A percentile compares a stretch with the other conserved stretches of the same genome.
phyloP scores from a whole-genome alignment of 23 tunicate genomes.

The Botrylloides violaceus region DNA sequence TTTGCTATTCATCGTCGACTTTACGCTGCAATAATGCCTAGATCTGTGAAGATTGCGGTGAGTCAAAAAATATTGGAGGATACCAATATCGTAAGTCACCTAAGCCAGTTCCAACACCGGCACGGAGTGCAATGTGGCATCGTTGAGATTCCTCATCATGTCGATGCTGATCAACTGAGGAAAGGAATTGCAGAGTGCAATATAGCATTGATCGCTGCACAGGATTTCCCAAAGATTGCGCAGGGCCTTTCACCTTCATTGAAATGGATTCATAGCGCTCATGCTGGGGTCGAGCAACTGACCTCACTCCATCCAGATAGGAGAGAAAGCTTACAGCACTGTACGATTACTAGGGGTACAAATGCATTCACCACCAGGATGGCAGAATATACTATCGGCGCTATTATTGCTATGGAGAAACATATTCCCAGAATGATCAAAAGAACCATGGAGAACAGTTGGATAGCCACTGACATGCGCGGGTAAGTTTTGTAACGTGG shows the following conservation, averaged over 20 bases:
- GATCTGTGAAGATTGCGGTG: neutral
- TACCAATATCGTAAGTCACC: neutral
- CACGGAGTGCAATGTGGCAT: neutral
- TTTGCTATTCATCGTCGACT: too few relatives aligned
- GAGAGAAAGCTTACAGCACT: neutral
- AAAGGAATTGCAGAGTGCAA: neutral
- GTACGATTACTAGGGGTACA: conserved; percentile 18
- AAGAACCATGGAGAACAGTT: conserved; percentile 5
- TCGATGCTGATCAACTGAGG: neutral
- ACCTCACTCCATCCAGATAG: neutral
- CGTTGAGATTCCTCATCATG: neutral
- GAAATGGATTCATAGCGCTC: conserved; percentile 40
- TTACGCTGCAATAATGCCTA: too few relatives aligned
- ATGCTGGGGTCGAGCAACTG: conserved; percentile 25
- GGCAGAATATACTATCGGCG: conserved; percentile 30
- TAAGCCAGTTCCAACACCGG: neutral
- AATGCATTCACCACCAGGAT: conserved; percentile 1
- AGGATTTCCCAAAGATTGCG: neutral
- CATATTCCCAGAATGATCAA: conserved; percentile 7
- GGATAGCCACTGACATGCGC: neutral
- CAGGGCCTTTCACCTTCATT: neutral
- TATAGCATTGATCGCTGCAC: neutral
- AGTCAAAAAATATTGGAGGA: neutral
- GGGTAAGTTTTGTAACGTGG: too few relatives aligned
- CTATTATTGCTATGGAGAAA: conserved; percentile 37